Conservation (phyloP, 2,797 vertebrate species). For the Gallinago solitaria region DNA sequence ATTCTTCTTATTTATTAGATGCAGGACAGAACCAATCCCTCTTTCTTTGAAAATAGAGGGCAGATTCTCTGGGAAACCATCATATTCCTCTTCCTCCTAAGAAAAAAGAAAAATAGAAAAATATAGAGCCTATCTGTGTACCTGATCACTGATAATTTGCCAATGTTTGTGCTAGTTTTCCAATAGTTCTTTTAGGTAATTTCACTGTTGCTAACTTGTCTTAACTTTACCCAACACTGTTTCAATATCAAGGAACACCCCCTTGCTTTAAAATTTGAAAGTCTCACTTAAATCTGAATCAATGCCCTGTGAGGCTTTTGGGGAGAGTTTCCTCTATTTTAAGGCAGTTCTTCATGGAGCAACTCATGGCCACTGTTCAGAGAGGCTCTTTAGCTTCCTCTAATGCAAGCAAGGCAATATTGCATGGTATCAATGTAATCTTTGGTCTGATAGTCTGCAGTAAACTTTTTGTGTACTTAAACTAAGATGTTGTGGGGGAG, state of each 20-base stretch:
- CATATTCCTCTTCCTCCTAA: neutral
- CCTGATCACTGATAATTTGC: neutral
- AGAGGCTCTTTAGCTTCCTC: neutral
- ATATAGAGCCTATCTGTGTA: accelerated
- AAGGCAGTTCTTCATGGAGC: neutral
- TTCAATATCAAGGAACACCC: neutral
- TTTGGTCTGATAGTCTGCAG: neutral
- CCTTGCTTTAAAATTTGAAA: neutral
- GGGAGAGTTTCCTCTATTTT: neutral
- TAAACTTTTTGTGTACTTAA: neutral
- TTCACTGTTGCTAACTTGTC: neutral
- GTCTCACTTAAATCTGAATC: neutral
- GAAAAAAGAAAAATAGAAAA: neutral
- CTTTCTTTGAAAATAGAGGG: neutral
- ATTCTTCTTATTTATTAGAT: neutral
- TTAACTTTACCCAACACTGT: neutral
- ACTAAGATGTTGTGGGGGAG: neutral
- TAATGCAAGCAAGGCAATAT: neutral
- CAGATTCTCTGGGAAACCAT: neutral
- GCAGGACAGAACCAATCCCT: neutral
- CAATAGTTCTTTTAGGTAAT: neutral
- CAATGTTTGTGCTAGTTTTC: neutral
- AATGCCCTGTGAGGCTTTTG: accelerated
- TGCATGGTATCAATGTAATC: neutral
- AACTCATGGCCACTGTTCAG: neutral